Base-by-base conservation (phyloP, 2,888 invertebrate species). In the Aromia moschata region DNA sequence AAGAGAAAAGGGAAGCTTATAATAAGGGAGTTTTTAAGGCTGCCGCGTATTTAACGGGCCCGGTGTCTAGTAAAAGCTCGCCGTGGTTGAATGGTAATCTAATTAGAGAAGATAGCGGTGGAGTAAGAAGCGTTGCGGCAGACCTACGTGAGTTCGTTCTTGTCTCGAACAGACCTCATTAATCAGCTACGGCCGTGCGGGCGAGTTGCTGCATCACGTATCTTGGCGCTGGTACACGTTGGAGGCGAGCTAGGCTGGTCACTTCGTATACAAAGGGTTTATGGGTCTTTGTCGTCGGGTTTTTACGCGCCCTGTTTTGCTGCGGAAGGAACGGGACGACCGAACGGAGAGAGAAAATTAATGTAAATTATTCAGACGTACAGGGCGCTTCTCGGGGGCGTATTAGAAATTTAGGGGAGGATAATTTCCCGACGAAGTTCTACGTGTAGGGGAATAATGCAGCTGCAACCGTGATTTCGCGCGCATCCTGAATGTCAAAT, bases 91-190 rank as follows among this genome's bases (percentile, higher is more conserved):
- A 56, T 61, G 40, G 57, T 60, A 66, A 68, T 68, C 63, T 66
- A 70, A 68, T 70, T 70, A 70, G 59, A 52, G 60, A 60, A 67
- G 67, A 68, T 65, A 67, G 63, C 59, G 64, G 67, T 58, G 56
- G 30, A 44, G 65, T 54, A 62, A 37, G 45, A 56, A 46, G 56
- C 62, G 64, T 62, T 66, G 64, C 47, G 64, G 64, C 60, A 44
- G 51, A 54, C 60, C 58, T 64, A 67, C 68, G 69, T 67, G 68
- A 66, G 68, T 65, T 65, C 67, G 64, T 62, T 60, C 58, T 60
- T 58, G 67, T 62, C 62, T 53, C 62, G 58, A 43, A 57, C 64
- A 63, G 68, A 65, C 64, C 68, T 68, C 67, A 69, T 69, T 70
- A 70, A 70, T 69, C 70, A 69, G 60, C 60, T 55, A 60, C 61